Evolutionary conservation across 2,888 invertebrate genomes (phyloP), one percentile per base, ranked within the genome.

Genomic region (Melanostoma scalare): DNA sequence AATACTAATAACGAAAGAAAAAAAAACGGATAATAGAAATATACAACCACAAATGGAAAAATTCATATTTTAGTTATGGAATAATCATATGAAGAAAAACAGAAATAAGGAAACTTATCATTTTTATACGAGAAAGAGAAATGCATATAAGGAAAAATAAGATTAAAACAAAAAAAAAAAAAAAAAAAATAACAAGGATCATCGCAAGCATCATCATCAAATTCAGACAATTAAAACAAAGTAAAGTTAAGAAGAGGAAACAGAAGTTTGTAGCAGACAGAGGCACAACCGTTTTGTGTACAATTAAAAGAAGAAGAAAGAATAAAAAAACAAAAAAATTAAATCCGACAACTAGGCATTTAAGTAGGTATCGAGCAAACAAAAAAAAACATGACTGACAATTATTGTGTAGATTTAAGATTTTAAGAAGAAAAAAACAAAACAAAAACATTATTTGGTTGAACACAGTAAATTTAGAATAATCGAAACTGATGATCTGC

Each of bases 361-460:
- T 84, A 84, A 84, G 84, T 84, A 84, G 84, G 84, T 84, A 84
- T 84, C 79, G 79, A 84, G 74, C 79, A 84, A 84, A 84, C 82
- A 84, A 84, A 79, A 78, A 60, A 44, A 42, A 79, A 73, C 44
- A 79, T 79, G 79, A 79, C 79, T 79, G 79, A 84, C 60, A 78
- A 79, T 84, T 84, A 84, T 84, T 84, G 79, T 75, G 84, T 84
- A 84, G 84, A 79, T 56, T 79, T 84, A 79, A 84, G 79, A 53
- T 48, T 50, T 36, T 20, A 20, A 20, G 20, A 20, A 63, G 9
- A 50, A 75, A 46, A 68, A 71, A 67, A 75, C 52, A 48, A 58
- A 69, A 67, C 52, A 48, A 58, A 69, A 67, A 58, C 68, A 63
- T 69, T 52, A 78, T 84, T 84, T 79, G 79, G 74, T 79, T 84